Evolutionary conservation across 1,140 invertebrate species (phyloP), one percentile per base, ranked within the genome.

Genomic region (Drosophila funebris): DNA sequence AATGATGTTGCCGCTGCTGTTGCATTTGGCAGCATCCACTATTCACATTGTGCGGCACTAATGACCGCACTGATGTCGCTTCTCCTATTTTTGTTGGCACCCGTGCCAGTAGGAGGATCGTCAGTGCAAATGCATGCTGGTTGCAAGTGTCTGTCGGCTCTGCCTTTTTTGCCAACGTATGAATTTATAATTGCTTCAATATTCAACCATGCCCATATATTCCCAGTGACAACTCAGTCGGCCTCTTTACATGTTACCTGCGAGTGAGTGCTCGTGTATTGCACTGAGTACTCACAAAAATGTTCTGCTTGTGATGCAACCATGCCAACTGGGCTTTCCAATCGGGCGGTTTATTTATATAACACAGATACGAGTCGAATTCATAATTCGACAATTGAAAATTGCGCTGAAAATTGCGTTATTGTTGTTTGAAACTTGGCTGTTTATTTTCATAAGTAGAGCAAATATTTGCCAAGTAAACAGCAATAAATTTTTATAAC

Each of bases 151-250:
- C n/a, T 62, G 14, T 48, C 77, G 39, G 41, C 16, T 29, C 29
- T 11, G 18, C n/a, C 31, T 24, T 20, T 20, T 39, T 4, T 39
- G 37, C 11, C 29, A 24, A 9, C 50, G 68, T 66, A 82, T 87
- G 78, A 87, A 87, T 87, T 82, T 82, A 88, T 88, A 87, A 87
- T 87, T 87, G 82, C 67, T 82, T 82, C 78, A 88, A 76, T 76
- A 64, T 66, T 83, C 44, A 58, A 46, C 44, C 53, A 13, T 20
- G 31, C 68, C 36, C 62, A n/a, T n/a, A n/a, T 64, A 41, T 39
- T 6, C n/a, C 44, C 48, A 52, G 13, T 36, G 48, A 31, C 48
- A 16, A 18, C 44, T 27, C 22, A 13, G 5, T 48, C 44, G 13
- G 7, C 13, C 24, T 29, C 13, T 8, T n/a, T n/a, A n/a, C n/a